These are phyloP conservation scores for Mermis nigrescens DNA, from an alignment of 2,888 invertebrate genomes.

Conservation along the genomic window DNA sequence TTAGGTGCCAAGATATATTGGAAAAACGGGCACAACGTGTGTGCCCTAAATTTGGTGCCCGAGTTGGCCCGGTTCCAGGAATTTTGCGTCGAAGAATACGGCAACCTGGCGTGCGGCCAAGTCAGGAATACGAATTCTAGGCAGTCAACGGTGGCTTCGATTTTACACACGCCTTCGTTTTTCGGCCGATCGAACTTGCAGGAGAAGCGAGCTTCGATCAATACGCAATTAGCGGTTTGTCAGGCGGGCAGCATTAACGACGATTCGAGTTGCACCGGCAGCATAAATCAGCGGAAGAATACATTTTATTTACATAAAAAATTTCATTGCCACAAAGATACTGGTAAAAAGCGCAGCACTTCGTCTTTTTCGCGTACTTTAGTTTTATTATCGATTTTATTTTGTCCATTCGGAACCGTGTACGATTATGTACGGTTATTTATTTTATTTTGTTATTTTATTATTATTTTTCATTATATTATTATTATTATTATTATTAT, in stretches of 20 bases:
- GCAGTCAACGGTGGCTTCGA: neutral
- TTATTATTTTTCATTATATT: too few relatives aligned
- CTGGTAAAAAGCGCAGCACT: too few relatives aligned
- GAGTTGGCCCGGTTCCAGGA: constrained; percentile 39
- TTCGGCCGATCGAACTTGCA: neutral
- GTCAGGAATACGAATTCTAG: neutral
- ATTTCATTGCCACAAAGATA: neutral
- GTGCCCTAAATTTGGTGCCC: constrained; percentile 40
- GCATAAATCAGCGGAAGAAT: neutral
- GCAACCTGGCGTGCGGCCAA: constrained; percentile 14
- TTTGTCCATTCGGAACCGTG: too few relatives aligned
- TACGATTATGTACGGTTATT: too few relatives aligned
- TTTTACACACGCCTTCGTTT: neutral
- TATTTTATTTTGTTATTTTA: too few relatives aligned
- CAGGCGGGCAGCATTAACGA: neutral
- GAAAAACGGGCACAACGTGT: constrained; percentile 38
- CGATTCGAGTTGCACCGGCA: neutral
- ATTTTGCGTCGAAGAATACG: constrained; percentile 31
- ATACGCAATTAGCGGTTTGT: neutral
- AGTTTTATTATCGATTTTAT: too few relatives aligned
- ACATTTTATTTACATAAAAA: neutral
- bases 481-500: too few relatives aligned
- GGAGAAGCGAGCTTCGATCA: neutral
- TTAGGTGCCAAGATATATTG: constrained; percentile 23
- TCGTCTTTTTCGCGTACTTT: too few relatives aligned